These are phyloP conservation scores for Polydrusus cervinus DNA, from an alignment of 2,888 invertebrate species.

Conservation along the genomic window DNA sequence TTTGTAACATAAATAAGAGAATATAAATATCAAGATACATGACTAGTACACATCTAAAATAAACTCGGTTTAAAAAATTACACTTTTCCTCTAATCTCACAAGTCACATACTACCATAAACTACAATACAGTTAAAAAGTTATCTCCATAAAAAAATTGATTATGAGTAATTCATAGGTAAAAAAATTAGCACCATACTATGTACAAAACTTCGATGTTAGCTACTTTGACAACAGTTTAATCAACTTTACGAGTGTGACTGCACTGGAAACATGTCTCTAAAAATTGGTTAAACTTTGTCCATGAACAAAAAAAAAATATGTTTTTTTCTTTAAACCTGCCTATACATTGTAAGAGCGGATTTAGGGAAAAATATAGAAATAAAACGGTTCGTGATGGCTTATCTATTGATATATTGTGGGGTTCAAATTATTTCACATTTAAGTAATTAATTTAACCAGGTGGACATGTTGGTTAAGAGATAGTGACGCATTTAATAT, in stretches of 20 bases:
- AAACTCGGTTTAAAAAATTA: slow-evolving; percentile 50
- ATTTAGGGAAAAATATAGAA: background rate
- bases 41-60: slow-evolving; percentile 61
- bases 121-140: slow-evolving; percentile 18
- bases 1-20: slow-evolving; percentile 58
- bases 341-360: background rate
- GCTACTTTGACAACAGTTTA: slow-evolving; percentile 12
- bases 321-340: background rate
- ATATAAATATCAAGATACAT: slow-evolving; percentile 60
- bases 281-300: slow-evolving; percentile 3
- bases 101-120: slow-evolving; percentile 28
- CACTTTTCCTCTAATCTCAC: slow-evolving; percentile 26
- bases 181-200: slow-evolving; percentile 54
- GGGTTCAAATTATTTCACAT: no score
- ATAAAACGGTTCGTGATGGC: slow-evolving; percentile 3
- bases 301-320: background rate
- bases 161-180: slow-evolving; percentile 30
- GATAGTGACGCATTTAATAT: no score
- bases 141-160: slow-evolving; percentile 31
- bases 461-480: no score
- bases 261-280: background rate
- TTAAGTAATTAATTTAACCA: no score
- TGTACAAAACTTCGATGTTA: slow-evolving; percentile 52
- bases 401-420: no score
- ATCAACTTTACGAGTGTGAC: slow-evolving; percentile 2